phyloP scores from a whole-genome alignment of 2,113 vertebrate species.

The Monarcha castaneiventris region DNA sequence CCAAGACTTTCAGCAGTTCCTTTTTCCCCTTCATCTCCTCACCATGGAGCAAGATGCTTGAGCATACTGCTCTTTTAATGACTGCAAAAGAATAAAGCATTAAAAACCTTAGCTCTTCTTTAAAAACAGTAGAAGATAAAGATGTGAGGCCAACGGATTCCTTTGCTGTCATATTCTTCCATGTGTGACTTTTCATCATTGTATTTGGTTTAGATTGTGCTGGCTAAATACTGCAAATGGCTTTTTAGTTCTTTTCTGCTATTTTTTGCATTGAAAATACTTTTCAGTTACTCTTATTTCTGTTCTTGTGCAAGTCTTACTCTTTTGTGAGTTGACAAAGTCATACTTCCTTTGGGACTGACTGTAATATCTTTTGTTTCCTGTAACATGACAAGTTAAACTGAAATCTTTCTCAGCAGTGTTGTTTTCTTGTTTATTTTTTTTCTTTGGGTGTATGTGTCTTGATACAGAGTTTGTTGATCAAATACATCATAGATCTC shows the following conservation, averaged over 20 bases:
- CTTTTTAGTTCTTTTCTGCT: background rate
- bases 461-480: background rate
- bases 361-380: background rate
- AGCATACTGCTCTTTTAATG: background rate
- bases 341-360: background rate
- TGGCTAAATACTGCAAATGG: background rate
- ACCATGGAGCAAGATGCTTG: background rate
- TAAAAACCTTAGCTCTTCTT: background rate
- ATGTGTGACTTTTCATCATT: background rate
- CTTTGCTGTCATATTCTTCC: background rate
- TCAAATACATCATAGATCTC: background rate
- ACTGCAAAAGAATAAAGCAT: background rate
- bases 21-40: background rate
- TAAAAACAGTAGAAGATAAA: background rate
- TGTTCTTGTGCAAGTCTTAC: background rate
- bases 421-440: background rate
- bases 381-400: background rate
- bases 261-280: background rate
- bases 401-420: background rate
- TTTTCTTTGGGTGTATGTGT: background rate
- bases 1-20: background rate
- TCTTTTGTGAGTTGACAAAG: background rate
- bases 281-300: background rate
- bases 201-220: background rate
- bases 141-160: background rate